These are phyloP conservation scores for Bhutanitis thaidina DNA, from an alignment of 2,888 invertebrate species.

Conservation along the genomic window DNA sequence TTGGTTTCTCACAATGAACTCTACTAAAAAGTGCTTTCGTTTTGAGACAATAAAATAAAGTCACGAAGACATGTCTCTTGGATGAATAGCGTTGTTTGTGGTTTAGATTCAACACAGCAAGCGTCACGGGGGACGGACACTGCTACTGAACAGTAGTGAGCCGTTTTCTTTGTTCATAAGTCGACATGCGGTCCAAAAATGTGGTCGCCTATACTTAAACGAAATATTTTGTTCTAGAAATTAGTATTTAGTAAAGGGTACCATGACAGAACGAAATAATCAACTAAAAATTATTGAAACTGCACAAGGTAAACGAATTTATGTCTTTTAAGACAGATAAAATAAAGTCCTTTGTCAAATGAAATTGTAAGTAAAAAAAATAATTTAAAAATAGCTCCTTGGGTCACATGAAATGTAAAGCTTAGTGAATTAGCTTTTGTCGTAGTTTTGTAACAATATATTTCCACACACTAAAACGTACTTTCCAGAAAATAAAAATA, in stretches of 20 bases:
- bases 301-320: too few species aligned
- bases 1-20: conserved; percentile 60
- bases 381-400: too few species aligned
- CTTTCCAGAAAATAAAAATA: too few species aligned
- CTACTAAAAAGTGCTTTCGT: conserved; percentile 36
- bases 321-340: too few species aligned
- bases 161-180: conserved; percentile 51
- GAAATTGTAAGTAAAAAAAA: too few species aligned
- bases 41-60: conserved; percentile 41
- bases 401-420: too few species aligned
- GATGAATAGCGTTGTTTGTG: conserved; percentile 64
- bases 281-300: too few species aligned
- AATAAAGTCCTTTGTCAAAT: too few species aligned
- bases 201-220: conserved; percentile 49
- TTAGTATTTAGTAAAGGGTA: conserved; percentile 32
- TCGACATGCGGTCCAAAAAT: conserved; percentile 62
- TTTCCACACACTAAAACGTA: too few species aligned
- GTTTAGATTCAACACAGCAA: conserved; percentile 59
- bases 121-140: conserved; percentile 44
- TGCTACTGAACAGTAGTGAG: conserved; percentile 66
- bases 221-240: conserved; percentile 45
- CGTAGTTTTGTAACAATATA: too few species aligned
- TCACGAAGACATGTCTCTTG: conserved; percentile 33
- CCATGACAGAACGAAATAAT: conserved; percentile 19
- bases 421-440: too few species aligned